Percentiles rank a stretch among this genome's conserved stretches.
phyloP scores from a whole-genome alignment of 2,797 vertebrate genomes.

The Arctocebus calabarensis region DNA sequence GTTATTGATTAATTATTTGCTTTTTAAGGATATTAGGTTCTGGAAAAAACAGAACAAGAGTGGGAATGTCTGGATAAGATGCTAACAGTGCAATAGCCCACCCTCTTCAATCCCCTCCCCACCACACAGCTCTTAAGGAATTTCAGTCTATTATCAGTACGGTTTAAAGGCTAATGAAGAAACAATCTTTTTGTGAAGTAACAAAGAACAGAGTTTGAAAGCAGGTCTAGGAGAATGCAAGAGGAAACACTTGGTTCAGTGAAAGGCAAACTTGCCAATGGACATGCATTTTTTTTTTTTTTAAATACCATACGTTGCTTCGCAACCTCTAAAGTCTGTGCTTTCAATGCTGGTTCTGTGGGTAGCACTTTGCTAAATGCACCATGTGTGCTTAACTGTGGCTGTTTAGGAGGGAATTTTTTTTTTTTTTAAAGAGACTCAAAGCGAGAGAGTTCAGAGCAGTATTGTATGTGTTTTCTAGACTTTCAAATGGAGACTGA shows the following conservation, averaged over 20 bases:
- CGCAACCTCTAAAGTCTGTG: conserved; percentile 50
- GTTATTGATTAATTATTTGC: not conserved
- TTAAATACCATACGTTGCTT: conserved; percentile 59
- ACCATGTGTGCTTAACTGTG: conserved; percentile 37
- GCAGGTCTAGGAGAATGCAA: conserved; percentile 65
- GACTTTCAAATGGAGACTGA: conserved; percentile 1
- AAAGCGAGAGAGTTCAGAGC: not conserved
- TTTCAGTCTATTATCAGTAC: conserved; percentile 75
- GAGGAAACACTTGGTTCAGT: conserved; percentile 69
- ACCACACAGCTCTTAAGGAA: conserved; percentile 29
- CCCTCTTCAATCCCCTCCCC: not conserved
- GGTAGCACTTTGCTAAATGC: conserved; percentile 42
- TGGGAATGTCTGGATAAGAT: not conserved
- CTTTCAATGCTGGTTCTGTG: conserved; percentile 47
- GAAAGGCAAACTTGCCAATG: conserved; percentile 72
- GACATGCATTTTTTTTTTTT: not conserved
- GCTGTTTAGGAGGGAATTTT: not conserved
- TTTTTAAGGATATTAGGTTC: conserved; percentile 5
- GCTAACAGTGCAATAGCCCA: not conserved
- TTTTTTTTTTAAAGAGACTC: not conserved
- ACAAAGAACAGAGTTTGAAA: conserved; percentile 77
- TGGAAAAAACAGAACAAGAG: conserved; percentile 42
- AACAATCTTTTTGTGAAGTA: conserved; percentile 78
- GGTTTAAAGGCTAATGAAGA: conserved; percentile 77
- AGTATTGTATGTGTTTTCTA: conserved; percentile 35